These are phyloP conservation scores for Macropodus opercularis DNA, from an alignment of 2,797 vertebrate genomes.

Conservation along the genomic window DNA sequence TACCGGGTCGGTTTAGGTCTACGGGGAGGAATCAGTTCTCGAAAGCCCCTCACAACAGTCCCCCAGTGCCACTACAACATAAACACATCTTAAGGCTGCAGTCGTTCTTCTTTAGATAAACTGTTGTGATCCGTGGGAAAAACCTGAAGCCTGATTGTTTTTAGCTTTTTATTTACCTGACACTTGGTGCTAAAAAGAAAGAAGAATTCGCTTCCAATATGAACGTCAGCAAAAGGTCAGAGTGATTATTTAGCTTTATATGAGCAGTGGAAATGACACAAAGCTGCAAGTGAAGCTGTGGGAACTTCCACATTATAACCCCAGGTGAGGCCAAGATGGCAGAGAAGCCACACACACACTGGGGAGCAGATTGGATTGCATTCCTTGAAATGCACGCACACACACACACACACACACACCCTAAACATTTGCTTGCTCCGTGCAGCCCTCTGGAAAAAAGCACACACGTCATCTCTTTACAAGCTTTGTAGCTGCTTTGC, in stretches of 20 bases:
- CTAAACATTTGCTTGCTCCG: constrained; percentile 19
- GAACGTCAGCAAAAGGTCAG: no score
- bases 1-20: no score
- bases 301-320: constrained; percentile 61
- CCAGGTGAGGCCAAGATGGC: constrained; percentile 49
- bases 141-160: no score
- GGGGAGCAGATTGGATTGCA: constrained; percentile 51
- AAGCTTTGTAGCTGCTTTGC: constrained; percentile 2
- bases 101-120: no score
- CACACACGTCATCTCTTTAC: constrained; percentile 30
- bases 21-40: not conserved
- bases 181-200: no score
- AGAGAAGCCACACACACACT: constrained; percentile 24
- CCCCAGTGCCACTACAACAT: not conserved
- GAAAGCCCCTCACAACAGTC: not conserved
- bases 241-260: constrained; percentile 25
- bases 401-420: constrained; percentile 1
- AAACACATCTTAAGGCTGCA: constrained; percentile 1
- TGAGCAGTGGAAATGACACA: constrained; percentile 18
- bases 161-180: no score
- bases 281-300: constrained; percentile 50
- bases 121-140: no score
- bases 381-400: constrained; percentile 20
- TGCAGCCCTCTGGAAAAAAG: constrained; percentile 16
- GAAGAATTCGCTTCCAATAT: no score